Evolutionary conservation across 2,888 invertebrate genomes (phyloP).

Genomic region (Cataglyphis rosenhaueri): DNA sequence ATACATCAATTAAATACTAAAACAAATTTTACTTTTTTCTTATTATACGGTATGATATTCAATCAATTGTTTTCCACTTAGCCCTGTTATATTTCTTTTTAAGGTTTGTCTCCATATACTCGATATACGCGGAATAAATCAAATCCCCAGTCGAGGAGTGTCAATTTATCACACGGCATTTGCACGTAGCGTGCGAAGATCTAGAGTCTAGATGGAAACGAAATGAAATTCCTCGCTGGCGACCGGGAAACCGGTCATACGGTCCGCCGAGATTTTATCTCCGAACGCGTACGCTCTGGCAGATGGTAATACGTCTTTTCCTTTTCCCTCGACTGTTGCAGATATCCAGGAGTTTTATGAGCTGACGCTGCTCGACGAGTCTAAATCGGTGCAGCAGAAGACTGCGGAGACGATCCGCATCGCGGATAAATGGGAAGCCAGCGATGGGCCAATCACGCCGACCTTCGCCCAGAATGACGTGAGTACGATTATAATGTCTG

Average conservation of each 20-base stretch:
- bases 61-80: conserved; percentile 1
- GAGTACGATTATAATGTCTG: conserved; percentile 81
- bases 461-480: conserved; percentile 88
- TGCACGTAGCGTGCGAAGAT: conserved; percentile 23
- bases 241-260: conserved; percentile 20
- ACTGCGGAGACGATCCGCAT: conserved; percentile 98
- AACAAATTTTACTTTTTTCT: not conserved
- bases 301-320: conserved; percentile 61
- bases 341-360: conserved; percentile 99
- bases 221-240: conserved; percentile 22
- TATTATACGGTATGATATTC: conserved; percentile 1
- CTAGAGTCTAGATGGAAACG: conserved; percentile 33
- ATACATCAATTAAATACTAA: not conserved
- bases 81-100: not conserved
- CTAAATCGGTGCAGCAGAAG: conserved; percentile 97
- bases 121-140: conserved; percentile 11
- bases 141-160: conserved; percentile 21
- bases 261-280: conserved; percentile 26
- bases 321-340: conserved; percentile 86
- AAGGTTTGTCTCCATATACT: not conserved
- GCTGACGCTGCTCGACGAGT: conserved; percentile 97
- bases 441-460: conserved; percentile 88
- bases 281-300: not conserved
- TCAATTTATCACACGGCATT: conserved; percentile 41
- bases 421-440: conserved; percentile 96